Base-by-base conservation (phyloP, 2,888 invertebrate species). In the Drosophila prolongata region DNA sequence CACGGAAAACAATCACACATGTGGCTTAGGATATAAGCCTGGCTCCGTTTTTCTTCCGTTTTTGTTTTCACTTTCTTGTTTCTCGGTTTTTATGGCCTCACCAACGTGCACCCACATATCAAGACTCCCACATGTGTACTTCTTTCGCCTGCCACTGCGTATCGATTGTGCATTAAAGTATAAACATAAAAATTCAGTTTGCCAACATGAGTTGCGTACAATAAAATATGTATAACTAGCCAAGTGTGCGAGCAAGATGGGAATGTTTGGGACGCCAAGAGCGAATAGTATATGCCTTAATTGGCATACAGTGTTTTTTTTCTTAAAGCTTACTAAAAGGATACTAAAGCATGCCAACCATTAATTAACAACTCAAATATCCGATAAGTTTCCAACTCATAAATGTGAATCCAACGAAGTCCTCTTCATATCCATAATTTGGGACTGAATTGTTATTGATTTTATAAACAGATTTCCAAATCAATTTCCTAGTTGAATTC, bases 341-440 rank as follows among this genome's bases (percentile, higher is more conserved):
- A 62, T 42, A 54, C 35, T 49, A 49, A 59, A 60, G 35, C 49
- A 59, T 50, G 27, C 44, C 35, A 50, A 43, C 9, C 27, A 19
- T 55, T 42, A 19, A 16, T 49, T 34, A 68, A 47, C 16, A 35
- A 30, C 38, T 50, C 40, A 49, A 43, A 50, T 42, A 44, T 42
- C 50, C 54, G 40, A 43, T 37, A 24, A 30, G 30, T 27, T 52
- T 37, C 16, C 55, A 24, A 42, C 9, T 16, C 55, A 40, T 64
- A 27, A 49, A 42, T 59, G 42, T 50, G 59, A 40, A 46, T 62
- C 54, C 53, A 49, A 50, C 34, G 53, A 42, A 35, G 72, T 81
- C 75, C 71, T 64, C 76, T 87, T 89, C 90, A 90, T 90, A 90
- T 89, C 85, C 75, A 66, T 77, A 79, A 75, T 66, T 80, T 86